Evolutionary conservation across 2,797 vertebrate species (phyloP).

Genomic region (Micrastur ruficollis): DNA sequence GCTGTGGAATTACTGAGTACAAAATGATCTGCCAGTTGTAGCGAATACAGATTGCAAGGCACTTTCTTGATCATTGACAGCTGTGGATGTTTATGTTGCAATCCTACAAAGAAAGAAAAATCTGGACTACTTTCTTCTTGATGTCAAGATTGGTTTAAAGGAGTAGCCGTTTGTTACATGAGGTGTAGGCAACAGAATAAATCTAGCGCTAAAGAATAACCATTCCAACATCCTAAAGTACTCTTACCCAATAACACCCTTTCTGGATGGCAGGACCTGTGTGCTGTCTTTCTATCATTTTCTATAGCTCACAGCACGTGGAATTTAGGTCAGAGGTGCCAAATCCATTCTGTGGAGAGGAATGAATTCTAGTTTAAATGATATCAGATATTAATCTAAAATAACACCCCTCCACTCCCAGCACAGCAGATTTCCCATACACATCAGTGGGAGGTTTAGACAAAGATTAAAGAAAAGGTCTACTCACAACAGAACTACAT

Average conservation of each 20-base stretch:
- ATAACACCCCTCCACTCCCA: not conserved
- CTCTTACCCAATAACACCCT: not conserved
- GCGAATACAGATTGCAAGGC: conserved; percentile 27
- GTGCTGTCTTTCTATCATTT: not conserved
- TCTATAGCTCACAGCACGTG: not conserved
- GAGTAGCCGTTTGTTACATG: not conserved
- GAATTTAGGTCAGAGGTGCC: not conserved
- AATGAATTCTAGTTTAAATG: not conserved
- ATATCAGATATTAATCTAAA: not conserved
- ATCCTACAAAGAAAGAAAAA: conserved; percentile 11
- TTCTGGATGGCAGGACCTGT: not conserved
- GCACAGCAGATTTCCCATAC: not conserved
- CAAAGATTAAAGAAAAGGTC: not conserved
- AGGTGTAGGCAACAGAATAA: not conserved
- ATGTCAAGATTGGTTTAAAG: not conserved
- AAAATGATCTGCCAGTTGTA: conserved; percentile 1
- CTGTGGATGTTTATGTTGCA: conserved; percentile 35
- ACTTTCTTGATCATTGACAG: conserved; percentile 25
- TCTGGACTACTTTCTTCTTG: not conserved
- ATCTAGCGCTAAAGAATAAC: not conserved
- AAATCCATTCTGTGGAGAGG: not conserved
- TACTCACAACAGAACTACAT: not conserved
- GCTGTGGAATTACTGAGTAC: not conserved
- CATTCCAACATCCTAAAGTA: not conserved
- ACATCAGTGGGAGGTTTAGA: not conserved